phyloP scores from a whole-genome alignment of 2,797 vertebrate genomes.

The Microctenopoma steveboyesi region DNA sequence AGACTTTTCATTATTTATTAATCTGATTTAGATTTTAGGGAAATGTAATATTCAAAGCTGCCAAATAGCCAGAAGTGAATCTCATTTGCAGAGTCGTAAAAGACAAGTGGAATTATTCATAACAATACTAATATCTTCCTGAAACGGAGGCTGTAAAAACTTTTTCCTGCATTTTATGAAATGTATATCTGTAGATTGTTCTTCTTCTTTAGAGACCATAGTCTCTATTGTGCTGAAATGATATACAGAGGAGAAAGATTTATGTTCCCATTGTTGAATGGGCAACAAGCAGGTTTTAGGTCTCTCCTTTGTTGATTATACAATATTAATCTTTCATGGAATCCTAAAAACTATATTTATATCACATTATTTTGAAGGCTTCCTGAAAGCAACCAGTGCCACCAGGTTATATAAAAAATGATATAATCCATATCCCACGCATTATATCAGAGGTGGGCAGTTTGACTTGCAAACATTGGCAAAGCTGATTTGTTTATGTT shows the following conservation, averaged over 20 bases:
- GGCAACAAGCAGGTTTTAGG: too few relatives aligned
- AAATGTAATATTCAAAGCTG: constrained; percentile 13
- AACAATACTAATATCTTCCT: not conserved
- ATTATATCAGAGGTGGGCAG: too few relatives aligned
- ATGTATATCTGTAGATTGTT: not conserved
- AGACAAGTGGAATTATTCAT: constrained; percentile 16
- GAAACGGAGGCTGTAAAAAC: not conserved
- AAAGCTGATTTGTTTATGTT: too few relatives aligned
- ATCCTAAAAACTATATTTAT: too few relatives aligned
- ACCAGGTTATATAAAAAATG: too few relatives aligned
- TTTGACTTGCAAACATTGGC: too few relatives aligned
- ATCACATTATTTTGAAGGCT: too few relatives aligned
- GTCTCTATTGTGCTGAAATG: not conserved
- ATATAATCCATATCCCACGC: too few relatives aligned
- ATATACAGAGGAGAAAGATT: not conserved
- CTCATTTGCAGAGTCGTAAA: constrained; percentile 7
- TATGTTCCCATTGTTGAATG: not conserved
- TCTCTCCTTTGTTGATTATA: too few relatives aligned
- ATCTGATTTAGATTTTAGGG: constrained; percentile 8
- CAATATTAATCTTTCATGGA: too few relatives aligned
- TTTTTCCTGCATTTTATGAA: not conserved
- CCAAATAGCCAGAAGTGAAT: constrained; percentile 1
- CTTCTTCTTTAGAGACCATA: not conserved
- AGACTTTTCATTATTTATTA: constrained; percentile 5
- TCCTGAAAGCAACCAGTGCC: too few relatives aligned